Conservation (phyloP, 2,888 invertebrate species). For the Actias luna region DNA sequence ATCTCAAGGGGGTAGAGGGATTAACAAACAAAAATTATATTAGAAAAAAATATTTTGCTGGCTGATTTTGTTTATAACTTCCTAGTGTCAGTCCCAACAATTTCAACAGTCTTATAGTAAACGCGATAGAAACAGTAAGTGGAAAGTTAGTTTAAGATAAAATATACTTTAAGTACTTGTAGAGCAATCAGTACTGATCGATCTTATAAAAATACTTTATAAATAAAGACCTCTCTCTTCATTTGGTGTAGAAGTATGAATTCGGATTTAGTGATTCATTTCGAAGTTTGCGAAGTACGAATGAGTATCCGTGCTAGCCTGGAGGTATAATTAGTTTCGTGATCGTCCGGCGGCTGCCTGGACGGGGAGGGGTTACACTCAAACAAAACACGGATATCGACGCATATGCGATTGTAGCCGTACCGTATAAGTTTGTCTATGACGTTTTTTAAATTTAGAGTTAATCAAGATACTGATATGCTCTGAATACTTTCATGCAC, state of each 20-base stretch:
- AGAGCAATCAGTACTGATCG: background rate
- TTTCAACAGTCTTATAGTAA: too few relatives aligned
- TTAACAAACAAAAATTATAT: too few relatives aligned
- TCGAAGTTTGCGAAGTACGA: conserved; percentile 60
- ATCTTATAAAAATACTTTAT: conserved; percentile 13
- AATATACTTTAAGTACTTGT: too few relatives aligned
- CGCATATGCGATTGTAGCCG: conserved; percentile 35
- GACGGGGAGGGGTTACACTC: conserved; percentile 51
- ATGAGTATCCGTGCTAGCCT: conserved; percentile 50
- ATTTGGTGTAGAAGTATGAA: conserved; percentile 32
- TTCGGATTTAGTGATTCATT: conserved; percentile 51
- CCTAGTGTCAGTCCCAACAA: too few relatives aligned
- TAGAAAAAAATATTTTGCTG: too few relatives aligned
- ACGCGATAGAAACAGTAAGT: too few relatives aligned
- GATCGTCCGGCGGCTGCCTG: conserved; percentile 40
- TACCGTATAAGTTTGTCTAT: conserved; percentile 15
- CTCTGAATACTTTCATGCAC: background rate
- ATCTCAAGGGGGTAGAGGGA: too few relatives aligned
- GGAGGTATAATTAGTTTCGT: conserved; percentile 72
- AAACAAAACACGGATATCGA: conserved; percentile 62
- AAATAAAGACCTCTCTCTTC: conserved; percentile 9
- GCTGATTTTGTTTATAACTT: too few relatives aligned
- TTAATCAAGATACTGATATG: conserved; percentile 21
- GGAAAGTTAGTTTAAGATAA: too few relatives aligned
- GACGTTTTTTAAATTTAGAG: conserved; percentile 17